Base-by-base conservation (phyloP, 1,140 invertebrate species). In the Tetramorium simillimum region DNA sequence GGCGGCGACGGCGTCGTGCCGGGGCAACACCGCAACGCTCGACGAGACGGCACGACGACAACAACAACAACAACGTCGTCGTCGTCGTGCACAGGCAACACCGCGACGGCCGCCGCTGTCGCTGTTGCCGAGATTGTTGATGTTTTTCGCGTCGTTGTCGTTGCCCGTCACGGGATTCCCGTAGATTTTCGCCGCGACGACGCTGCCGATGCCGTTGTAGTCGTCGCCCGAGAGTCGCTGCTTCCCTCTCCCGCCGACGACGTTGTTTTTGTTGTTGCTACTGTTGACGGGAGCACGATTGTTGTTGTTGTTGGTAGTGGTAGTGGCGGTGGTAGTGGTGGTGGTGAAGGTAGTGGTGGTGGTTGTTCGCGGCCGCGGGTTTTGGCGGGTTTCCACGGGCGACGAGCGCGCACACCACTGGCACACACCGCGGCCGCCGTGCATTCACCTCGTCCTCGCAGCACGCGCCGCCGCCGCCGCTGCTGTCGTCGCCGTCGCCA, bases 371-470 rank as follows among this genome's bases (percentile, higher is more conserved):
- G 90, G 89, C 88, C 91, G 91, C 91, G 90, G 90, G 85, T 92
- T 92, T 93, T 92, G 90, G 91, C 91, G 92, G 91, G 90, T 93
- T 92, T 93, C 89, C 90, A 90, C 89, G 85, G 82, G 82, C 89
- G 90, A 90, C 91, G 90, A 90, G 85, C 88, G 89, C 87, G 89
- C 89, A 91, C 92, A 92, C 89, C 86, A 84, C 89, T 90, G 89
- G 89, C 90, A 91, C 90, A 89, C 90, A 89, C 90, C 90, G 90
- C 90, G 90, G 89, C 89, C 92, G 92, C 91, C 92, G 92, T 93
- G 91, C 92, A 93, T 93, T 93, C 93, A 92, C 93, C 92, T 93
- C 93, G 85, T 90, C 91, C 88, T 91, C 90, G 82, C 90, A 89
- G 86, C 80, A 86, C 88, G 90, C 89, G 90, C 89, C 91, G 89